These are phyloP conservation scores for Eulemur rufifrons DNA, from an alignment of 2,113 vertebrate genomes.

Conservation along the genomic window DNA sequence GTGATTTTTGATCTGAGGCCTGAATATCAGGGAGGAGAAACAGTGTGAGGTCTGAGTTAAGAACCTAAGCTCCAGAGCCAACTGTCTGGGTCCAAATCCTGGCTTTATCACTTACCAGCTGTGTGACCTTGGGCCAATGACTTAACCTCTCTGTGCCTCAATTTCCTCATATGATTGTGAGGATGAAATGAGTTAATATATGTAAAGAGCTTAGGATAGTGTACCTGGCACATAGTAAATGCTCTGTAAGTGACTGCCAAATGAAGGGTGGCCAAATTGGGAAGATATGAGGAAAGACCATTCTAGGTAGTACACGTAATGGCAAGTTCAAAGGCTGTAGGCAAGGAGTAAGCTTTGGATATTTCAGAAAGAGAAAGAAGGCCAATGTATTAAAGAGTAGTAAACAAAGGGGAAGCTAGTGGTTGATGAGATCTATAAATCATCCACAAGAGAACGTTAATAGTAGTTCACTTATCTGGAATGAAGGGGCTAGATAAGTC, in stretches of 20 bases:
- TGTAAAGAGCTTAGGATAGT: not conserved
- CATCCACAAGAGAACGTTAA: not conserved
- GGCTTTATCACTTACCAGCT: not conserved
- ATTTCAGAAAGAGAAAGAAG: not conserved
- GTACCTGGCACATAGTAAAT: not conserved
- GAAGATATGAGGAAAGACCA: not conserved
- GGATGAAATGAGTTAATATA: not conserved
- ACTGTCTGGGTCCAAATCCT: not conserved
- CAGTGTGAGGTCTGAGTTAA: not conserved
- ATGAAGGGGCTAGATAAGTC: not conserved
- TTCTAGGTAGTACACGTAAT: not conserved
- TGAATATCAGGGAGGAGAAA: not conserved
- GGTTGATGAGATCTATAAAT: not conserved
- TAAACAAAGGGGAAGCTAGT: not conserved
- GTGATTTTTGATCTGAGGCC: not conserved
- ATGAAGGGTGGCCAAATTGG: not conserved
- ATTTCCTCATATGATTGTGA: not conserved
- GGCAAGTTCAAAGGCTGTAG: not conserved
- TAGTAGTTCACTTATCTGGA: not conserved
- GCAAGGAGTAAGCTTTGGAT: not conserved
- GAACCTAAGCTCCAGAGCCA: not conserved
- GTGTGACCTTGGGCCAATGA: not conserved
- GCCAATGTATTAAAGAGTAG: not conserved
- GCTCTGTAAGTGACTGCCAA: not conserved
- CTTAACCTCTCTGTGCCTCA: not conserved